Conservation (phyloP, 23 tunicate species). For the Phallusia fumigata region DNA sequence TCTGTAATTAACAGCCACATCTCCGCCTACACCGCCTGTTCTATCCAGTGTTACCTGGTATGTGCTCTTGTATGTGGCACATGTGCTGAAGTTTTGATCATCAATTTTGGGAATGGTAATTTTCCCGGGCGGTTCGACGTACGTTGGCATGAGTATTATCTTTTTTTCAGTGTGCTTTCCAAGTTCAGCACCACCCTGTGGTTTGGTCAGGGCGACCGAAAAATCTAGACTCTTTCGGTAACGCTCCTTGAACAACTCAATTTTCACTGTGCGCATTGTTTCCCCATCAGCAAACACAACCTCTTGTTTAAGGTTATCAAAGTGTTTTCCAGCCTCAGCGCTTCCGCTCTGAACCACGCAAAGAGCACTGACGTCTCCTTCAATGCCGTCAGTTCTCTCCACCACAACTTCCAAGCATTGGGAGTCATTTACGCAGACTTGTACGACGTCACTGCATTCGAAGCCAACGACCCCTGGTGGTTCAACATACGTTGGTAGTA, state of each 20-base stretch:
- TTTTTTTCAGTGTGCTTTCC: not conserved
- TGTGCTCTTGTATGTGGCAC: conserved; percentile 8
- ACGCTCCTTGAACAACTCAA: conserved; percentile 22
- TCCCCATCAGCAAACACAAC: conserved; percentile 41
- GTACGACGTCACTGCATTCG: not conserved
- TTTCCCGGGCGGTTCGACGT: conserved; percentile 18
- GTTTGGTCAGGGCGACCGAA: not conserved
- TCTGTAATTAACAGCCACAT: conserved; percentile 4
- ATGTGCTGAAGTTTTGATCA: not conserved
- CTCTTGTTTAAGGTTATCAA: conserved; percentile 5
- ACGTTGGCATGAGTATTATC: not conserved
- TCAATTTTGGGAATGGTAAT: not conserved
- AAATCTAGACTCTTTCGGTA: conserved; percentile 20
- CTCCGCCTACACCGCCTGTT: conserved; percentile 22
- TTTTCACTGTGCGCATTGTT: conserved; percentile 27
- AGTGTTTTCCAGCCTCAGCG: conserved; percentile 49
- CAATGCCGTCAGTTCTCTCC: conserved; percentile 22
- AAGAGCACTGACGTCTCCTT: conserved; percentile 23
- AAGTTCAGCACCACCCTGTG: not conserved
- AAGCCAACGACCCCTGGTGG: conserved; percentile 23
- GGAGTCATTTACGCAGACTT: conserved; percentile 6
- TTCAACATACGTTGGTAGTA: conserved; percentile 26
- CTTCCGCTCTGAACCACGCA: conserved; percentile 33
- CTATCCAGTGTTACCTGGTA: not conserved
- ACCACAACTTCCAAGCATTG: conserved; percentile 8